A percentile compares a stretch with the other conserved stretches of the same genome.
Evolutionary conservation across 2,797 vertebrate species (phyloP).

Genomic region (Sternarchorhynchus goeldii): DNA sequence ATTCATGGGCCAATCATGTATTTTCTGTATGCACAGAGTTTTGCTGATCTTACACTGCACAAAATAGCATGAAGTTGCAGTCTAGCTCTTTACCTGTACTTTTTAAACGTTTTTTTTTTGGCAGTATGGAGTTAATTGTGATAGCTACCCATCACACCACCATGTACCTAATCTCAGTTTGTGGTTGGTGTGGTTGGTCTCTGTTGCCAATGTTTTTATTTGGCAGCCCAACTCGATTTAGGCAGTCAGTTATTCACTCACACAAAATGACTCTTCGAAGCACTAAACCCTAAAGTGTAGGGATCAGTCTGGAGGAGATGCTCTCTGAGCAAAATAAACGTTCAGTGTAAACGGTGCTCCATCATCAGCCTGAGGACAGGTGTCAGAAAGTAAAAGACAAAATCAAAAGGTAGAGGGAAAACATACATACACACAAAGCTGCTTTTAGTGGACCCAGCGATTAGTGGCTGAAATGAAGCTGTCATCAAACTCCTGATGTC

Average conservation of each 20-base stretch:
- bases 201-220: too few species aligned
- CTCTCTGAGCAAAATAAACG: background rate
- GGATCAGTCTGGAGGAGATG: background rate
- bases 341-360: background rate
- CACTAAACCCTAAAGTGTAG: background rate
- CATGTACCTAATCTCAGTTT: too few species aligned
- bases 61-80: too few species aligned
- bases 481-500: constrained; percentile 19
- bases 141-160: too few species aligned
- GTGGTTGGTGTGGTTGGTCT: too few species aligned
- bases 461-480: constrained; percentile 29
- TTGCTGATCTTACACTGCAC: too few species aligned
- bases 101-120: too few species aligned
- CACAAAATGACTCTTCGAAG: background rate
- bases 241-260: background rate
- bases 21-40: too few species aligned
- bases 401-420: constrained; percentile 6
- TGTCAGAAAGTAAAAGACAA: constrained; percentile 6
- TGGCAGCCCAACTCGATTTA: background rate
- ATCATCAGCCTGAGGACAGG: constrained; percentile 15
- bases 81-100: too few species aligned
- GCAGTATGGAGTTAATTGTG: background rate
- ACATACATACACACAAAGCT: constrained; percentile 22
- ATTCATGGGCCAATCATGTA: too few species aligned
- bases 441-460: constrained; percentile 9